Evolutionary conservation across 2,888 invertebrate genomes (phyloP), one percentile per base, ranked within the genome.

Genomic region (Venustoraphidia nigricollis): DNA sequence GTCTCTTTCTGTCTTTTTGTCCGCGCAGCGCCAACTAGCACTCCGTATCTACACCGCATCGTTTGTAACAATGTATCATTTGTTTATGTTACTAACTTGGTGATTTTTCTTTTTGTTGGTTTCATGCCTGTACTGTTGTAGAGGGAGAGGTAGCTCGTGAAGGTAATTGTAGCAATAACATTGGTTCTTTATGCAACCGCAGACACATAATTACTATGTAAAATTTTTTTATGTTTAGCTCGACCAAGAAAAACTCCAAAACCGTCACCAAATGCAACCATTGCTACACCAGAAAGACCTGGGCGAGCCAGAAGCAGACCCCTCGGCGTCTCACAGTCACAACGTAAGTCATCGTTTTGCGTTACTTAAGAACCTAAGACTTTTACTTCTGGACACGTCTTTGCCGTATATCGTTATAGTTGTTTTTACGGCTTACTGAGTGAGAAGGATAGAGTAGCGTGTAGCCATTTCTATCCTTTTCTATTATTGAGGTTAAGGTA

Each of bases 261-360:
- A 27, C 5, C 27, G 6, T 27, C 27, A 5, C 27, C 27, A 6
- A 55, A 53, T 54, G 58, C 68, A 64, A 54, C 75, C 60, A 51
- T 78, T 66, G 61, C 78, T 63, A 71, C 83, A 52, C 81, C 67
- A 59, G 87, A 78, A 64, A 75, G 66, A 60, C 62, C 58, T 58
- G 74, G 64, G 56, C 71, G 62, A 67, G 79, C 69, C 58, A 80
- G 75, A 55, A 81, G 63, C 62, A 77, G 71, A 56, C 76, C 83
- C 17, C 76, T 86, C 2, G 84, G 89, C 11, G 83, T 89, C 10
- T 92, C 92, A 2, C 90, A 90, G 61, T 94, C 93, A 41, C 94
- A 94, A 71, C 94, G 91, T 92, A 70, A 81, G 84, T 75, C 52
- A 1, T 27, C 27, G 6, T 27, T 27, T 27, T 27, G 27, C 17